Evolutionary conservation across 1,140 invertebrate genomes (phyloP), one percentile per base, ranked within the genome.

Genomic region (Orius laevigatus): DNA sequence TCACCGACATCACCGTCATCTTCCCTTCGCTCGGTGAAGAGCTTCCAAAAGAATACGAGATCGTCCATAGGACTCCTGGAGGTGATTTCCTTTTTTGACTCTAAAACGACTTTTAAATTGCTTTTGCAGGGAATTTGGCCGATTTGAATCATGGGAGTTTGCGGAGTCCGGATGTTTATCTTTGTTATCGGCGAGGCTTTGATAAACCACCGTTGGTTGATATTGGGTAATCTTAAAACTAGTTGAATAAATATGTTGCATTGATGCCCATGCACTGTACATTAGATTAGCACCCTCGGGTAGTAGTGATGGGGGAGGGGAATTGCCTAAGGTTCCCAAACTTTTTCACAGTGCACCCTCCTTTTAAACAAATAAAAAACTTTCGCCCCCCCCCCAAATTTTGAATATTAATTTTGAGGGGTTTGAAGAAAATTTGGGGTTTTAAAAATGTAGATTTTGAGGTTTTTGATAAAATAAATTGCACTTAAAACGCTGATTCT

Each of bases 81-180:
- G 87, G 66, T 67, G 49, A 51, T 43, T 52, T 14, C 38, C 9
- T 34, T 3, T 14, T 33, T 10, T 42, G 20, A n/a, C 12, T 9
- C n/a, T 34, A 38, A 5, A 4, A 10, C 15, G 3, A 38, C 5
- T 10, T 38, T 38, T 4, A 16, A 15, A 43, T 14, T 43, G 9
- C 41, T 36, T 41, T 52, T 53, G 31, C 57, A 60, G 72, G 88
- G 2, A 67, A 88, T 50, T 74, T 76, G 10, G 95, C 95, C 0
- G 89, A 98, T 67, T 70, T 99, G 31, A 98, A 98, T 66, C 89
- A 96, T 78, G 95, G 94, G 14, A 94, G 90, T 57, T 71, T 98
- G 54, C 74, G 91, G 38, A 86, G 88, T 48, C 81, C 83, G 15
- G 86, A 93, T 65, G 90, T 94, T 63, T 97, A 78, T 66, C 71